Percentiles rank a stretch among this genome's conserved stretches.
phyloP scores from a whole-genome alignment of 2,888 invertebrate genomes.

The Aradus depressus region DNA sequence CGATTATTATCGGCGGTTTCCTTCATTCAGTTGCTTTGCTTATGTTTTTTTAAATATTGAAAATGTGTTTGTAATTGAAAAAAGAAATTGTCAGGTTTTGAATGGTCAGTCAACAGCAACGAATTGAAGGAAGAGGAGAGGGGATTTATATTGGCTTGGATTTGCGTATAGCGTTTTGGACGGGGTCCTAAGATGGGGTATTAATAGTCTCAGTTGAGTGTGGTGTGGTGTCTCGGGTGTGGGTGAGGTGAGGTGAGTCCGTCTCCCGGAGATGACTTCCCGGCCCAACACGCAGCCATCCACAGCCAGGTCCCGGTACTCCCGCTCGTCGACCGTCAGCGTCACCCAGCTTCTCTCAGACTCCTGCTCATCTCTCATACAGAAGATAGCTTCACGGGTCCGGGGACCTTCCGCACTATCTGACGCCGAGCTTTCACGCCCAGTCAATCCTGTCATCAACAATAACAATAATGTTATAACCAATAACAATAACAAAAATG shows the following conservation, averaged over 20 bases:
- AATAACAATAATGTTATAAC: no score
- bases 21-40: no score
- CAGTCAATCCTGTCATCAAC: slow-evolving; percentile 39
- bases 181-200: slow-evolving; percentile 25
- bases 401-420: slow-evolving; percentile 58
- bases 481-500: no score
- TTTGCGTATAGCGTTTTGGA: slow-evolving; percentile 33
- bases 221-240: slow-evolving; percentile 8
- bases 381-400: slow-evolving; percentile 59
- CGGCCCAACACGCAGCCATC: slow-evolving; percentile 25
- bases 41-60: no score
- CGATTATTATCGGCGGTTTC: no score
- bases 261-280: slow-evolving; percentile 14
- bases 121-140: no score
- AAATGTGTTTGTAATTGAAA: no score
- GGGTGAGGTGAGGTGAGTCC: slow-evolving; percentile 3
- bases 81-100: no score
- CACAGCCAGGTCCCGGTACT: slow-evolving; percentile 40
- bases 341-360: slow-evolving; percentile 77
- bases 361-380: slow-evolving; percentile 74
- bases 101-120: no score
- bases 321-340: slow-evolving; percentile 66
- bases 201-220: slow-evolving; percentile 14
- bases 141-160: slow-evolving; percentile 15
- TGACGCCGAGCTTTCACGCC: slow-evolving; percentile 38